Percentiles rank a stretch among this genome's conserved stretches.
phyloP scores from a whole-genome alignment of 2,888 invertebrate species.

The Ophioninae sp. region DNA sequence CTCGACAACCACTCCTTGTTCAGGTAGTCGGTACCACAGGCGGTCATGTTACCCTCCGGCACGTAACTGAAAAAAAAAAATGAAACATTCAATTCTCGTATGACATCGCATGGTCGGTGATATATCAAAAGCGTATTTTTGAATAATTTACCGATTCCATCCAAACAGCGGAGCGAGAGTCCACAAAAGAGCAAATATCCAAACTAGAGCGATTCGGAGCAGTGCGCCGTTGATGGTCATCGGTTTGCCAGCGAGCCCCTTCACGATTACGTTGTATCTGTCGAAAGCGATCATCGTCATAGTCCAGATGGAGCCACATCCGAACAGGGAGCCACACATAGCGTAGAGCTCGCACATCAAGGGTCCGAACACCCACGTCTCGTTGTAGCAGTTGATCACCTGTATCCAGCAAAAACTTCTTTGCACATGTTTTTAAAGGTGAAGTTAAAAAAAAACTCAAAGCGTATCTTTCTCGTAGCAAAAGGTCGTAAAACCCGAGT shows the following conservation, averaged over 20 bases:
- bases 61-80: conserved; percentile 86
- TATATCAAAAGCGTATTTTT: neutral
- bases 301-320: conserved; percentile 95
- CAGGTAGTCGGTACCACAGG: conserved; percentile 95
- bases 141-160: conserved; percentile 88
- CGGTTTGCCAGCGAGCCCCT: conserved; percentile 88
- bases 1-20: conserved; percentile 88
- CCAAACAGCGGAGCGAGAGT: conserved; percentile 93
- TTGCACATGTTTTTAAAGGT: neutral
- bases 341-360: conserved; percentile 94
- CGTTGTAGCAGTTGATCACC: conserved; percentile 90
- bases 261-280: conserved; percentile 96
- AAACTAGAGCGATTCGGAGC: conserved; percentile 89
- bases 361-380: conserved; percentile 86
- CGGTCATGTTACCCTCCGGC: conserved; percentile 96
- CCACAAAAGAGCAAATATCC: conserved; percentile 90
- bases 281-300: conserved; percentile 96
- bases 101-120: neutral
- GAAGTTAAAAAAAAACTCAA: neutral
- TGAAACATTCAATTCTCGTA: conserved; percentile 29
- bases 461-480: neutral
- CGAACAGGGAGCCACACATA: conserved; percentile 93
- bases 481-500: neutral
- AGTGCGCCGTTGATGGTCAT: conserved; percentile 91
- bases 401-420: conserved; percentile 47